Evolutionary conservation across 2,113 vertebrate species (phyloP).

Genomic region (Pan paniscus): DNA sequence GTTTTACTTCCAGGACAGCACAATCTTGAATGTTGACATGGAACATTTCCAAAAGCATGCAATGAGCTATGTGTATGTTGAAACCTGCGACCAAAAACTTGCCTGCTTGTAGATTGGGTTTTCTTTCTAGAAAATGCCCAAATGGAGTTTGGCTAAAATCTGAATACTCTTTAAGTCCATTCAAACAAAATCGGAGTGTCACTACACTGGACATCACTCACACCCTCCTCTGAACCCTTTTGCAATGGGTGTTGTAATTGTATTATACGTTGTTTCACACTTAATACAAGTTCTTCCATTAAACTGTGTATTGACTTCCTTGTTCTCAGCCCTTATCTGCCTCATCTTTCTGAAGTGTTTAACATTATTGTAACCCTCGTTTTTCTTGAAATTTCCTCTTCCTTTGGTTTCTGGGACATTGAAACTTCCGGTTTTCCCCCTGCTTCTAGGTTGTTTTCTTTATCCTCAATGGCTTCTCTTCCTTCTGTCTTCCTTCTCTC

Average conservation of each 20-base stretch:
- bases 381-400: neutral
- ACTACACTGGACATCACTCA: neutral
- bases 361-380: neutral
- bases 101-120: neutral
- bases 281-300: neutral
- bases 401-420: neutral
- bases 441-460: neutral
- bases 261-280: neutral
- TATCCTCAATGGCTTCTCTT: neutral
- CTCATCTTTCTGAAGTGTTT: neutral
- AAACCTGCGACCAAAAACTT: constrained; percentile 4
- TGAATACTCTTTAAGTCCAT: neutral
- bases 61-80: neutral
- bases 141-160: neutral
- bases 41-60: neutral
- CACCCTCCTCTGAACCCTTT: neutral
- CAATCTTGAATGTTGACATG: neutral
- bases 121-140: neutral
- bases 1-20: constrained; percentile 11
- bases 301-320: neutral
- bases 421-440: neutral
- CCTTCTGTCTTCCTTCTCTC: neutral
- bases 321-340: neutral
- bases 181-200: neutral
- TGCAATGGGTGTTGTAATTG: neutral